Evolutionary conservation across 1,140 invertebrate genomes (phyloP), one percentile per base, ranked within the genome.

Genomic region (Eueides isabella): DNA sequence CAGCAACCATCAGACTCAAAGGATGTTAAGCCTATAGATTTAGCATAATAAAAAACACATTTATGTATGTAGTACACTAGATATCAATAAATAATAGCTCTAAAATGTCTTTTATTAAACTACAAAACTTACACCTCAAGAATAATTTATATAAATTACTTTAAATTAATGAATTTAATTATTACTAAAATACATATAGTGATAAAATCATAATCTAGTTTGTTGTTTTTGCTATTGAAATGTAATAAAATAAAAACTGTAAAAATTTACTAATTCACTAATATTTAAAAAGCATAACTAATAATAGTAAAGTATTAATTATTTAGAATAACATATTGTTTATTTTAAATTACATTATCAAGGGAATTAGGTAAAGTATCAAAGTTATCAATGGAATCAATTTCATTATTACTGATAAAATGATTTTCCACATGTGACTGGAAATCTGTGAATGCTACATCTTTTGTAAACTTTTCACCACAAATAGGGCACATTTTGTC

Each of bases 11-110:
- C 95, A 2, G 92, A 95, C 29, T 94, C 94, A 11, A 96, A 94
- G 79, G 95, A 96, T 91, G 94, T 97, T 2, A 96, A 97, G 88
- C 96, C 96, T 55, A 95, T 95, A 26, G 94, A 97, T 77, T 92
- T 97, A 85, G 96, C 95, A 38, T 97, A 84, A 61, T 31, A 44
- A 44, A n/a, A 55, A 55, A 6, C 9, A 55, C 1, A 26, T 0
- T 44, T 44, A 55, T 26, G 64, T 26, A 67, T n/a, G n/a, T 63
- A 68, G 14, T 72, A 65, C 9, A 55, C 5, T 19, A 19, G 41
- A 19, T n/a, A 26, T 55, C n/a, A 55, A 55, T 55, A 55, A 55
- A 55, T 23, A 55, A 55, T 55, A 55, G 48, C 16, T 26, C 19
- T 55, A 23, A 55, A 55, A 55, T 26, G 48, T 55, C 19, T 55